phyloP scores from a whole-genome alignment of 2,113 vertebrate species.

The Pachycephala philippinensis region DNA sequence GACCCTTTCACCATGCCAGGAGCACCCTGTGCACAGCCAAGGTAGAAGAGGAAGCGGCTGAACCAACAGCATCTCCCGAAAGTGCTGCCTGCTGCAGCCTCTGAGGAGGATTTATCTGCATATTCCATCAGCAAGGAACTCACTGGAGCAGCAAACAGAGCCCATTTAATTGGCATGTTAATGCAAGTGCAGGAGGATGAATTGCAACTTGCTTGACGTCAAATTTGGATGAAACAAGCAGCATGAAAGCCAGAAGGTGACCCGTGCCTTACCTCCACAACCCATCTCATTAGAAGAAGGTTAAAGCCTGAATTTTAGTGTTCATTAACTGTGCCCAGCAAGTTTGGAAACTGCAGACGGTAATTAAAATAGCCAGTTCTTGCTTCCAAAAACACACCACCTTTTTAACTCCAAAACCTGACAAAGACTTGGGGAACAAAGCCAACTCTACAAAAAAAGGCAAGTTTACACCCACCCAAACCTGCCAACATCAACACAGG shows the following conservation, averaged over 20 bases:
- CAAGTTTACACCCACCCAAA: slow-evolving; percentile 9
- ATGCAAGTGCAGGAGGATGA: neutral
- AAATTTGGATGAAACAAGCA: neutral
- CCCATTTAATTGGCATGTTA: neutral
- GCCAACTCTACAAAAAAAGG: neutral
- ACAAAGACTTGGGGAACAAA: neutral
- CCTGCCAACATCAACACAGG: slow-evolving; percentile 34
- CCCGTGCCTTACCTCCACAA: neutral
- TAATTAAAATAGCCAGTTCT: neutral
- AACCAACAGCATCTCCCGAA: neutral
- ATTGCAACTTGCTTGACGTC: neutral
- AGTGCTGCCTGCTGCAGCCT: neutral
- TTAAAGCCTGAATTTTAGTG: neutral
- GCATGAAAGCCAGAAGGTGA: neutral
- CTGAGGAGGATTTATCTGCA: neutral
- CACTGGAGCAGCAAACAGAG: neutral
- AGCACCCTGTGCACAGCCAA: neutral
- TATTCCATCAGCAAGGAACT: neutral
- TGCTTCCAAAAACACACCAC: neutral
- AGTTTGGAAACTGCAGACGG: neutral
- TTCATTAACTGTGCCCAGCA: neutral
- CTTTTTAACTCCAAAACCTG: neutral
- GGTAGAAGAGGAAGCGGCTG: neutral
- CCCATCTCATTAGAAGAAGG: neutral
- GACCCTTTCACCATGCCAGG: neutral